Conservation (phyloP, 92 coral and sea anemone species). For the Bergia sp. region DNA sequence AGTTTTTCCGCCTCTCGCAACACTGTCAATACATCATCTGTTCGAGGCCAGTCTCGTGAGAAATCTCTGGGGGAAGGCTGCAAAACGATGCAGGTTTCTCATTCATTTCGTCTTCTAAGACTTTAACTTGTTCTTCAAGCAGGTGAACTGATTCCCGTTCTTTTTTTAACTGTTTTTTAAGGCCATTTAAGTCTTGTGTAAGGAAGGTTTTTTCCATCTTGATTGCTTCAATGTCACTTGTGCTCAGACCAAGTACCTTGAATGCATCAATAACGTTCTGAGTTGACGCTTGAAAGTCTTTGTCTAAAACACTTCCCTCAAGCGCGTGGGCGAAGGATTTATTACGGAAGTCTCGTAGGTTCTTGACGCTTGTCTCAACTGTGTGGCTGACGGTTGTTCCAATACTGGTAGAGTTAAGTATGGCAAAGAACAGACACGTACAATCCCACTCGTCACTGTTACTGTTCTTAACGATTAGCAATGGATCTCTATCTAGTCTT, state of each 20-base stretch:
- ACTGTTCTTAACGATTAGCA: slow-evolving; percentile 11
- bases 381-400: neutral
- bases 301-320: neutral
- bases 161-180: neutral
- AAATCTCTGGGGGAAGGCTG: neutral
- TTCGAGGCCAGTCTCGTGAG: too few species aligned
- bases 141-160: neutral
- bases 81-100: too few species aligned
- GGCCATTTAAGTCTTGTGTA: neutral
- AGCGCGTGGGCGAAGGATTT: slow-evolving; percentile 1
- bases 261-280: neutral
- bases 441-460: slow-evolving; percentile 43
- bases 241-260: too few species aligned
- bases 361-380: neutral
- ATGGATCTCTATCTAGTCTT: slow-evolving; percentile 1
- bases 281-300: neutral
- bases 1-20: neutral
- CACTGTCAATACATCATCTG: too few species aligned
- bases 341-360: slow-evolving; percentile 7
- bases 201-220: too few species aligned
- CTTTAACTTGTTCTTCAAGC: slow-evolving; percentile 12
- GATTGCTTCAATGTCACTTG: too few species aligned
- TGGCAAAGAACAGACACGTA: too few species aligned
- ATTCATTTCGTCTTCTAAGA: slow-evolving; percentile 25
- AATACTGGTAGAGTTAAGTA: too few species aligned